These are phyloP conservation scores for Abramis brama DNA, from an alignment of 2,113 vertebrate genomes.

Conservation along the genomic window DNA sequence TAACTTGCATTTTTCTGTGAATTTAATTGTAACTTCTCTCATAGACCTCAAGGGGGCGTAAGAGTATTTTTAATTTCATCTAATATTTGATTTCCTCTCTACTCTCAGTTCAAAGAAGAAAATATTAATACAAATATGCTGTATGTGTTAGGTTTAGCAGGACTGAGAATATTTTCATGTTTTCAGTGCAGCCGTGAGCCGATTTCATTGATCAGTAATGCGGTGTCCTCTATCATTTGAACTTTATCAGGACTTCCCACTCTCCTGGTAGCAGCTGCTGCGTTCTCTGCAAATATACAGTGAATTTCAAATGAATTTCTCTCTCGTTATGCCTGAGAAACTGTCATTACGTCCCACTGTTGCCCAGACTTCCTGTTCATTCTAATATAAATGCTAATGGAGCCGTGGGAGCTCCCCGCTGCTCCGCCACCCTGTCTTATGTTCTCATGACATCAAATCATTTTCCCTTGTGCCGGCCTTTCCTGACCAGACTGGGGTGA, in stretches of 20 bases:
- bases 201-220: constrained; percentile 20
- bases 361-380: constrained; percentile 33
- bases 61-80: neutral
- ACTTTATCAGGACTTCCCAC: constrained; percentile 14
- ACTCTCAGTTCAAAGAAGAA: neutral
- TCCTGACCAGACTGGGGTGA: neutral
- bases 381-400: constrained; percentile 75
- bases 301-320: constrained; percentile 12
- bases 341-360: constrained; percentile 64
- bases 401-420: constrained; percentile 31
- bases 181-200: neutral
- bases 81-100: neutral
- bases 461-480: constrained; percentile 36
- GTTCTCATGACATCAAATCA: constrained; percentile 30
- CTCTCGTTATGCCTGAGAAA: constrained; percentile 49
- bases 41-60: constrained; percentile 1
- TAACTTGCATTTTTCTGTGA: neutral
- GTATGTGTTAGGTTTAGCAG: neutral
- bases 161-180: constrained; percentile 3
- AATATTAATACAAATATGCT: neutral
- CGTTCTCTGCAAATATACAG: constrained; percentile 21
- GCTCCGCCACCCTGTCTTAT: constrained; percentile 18
- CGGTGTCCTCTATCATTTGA: constrained; percentile 3
- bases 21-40: neutral
- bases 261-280: constrained; percentile 39